Evolutionary conservation across 2,113 vertebrate species (phyloP), one percentile per base, ranked within the genome.

Genomic region (Loxodonta africana): DNA sequence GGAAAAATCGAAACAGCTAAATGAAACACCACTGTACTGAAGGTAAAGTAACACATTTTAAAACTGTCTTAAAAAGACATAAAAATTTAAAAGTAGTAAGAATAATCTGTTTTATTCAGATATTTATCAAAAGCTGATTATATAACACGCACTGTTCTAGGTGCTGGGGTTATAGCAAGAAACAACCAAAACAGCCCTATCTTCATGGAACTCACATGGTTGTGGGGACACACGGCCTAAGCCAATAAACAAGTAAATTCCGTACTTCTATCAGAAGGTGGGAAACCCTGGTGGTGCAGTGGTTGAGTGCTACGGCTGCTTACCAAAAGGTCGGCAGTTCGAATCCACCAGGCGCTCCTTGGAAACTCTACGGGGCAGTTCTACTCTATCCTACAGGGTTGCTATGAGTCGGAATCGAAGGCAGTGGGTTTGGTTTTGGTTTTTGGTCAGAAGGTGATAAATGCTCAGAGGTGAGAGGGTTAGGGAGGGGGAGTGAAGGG

Each of bases 1-100:
- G n/a, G 37, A 77, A 89, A 67, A 78, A 46, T 37, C 53, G 46
- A 95, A 84, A 90, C 18, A 57, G n/a, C 51, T 95, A 69, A 88
- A 86, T 89, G 26, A 91, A 28, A 86, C 23, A 65, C 53, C 53
- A 57, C 53, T 57, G 53, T 57, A 57, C 28, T 74, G 71, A 90
- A 90, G 71, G 67, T 69, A 67, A 83, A 92, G 20, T n/a, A 74
- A 74, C 1, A 71, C 25, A 63, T 74, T 84, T 10, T 53, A 83
- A 60, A 80, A 83, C 62, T n/a, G 44, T 30, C 14, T 80, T 80
- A 71, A 51, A 62, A 48, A 77, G 46, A 46, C 10, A 73, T 44
- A 63, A 57, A n/a, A 74, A 85, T 83, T 60, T 51, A 33, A 65
- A 86, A 83, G 46, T 15, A 30, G 17, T 62, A 91, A 67, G 60